These are phyloP conservation scores for Centropus unirufus DNA, from an alignment of 2,113 vertebrate genomes.

Conservation along the genomic window DNA sequence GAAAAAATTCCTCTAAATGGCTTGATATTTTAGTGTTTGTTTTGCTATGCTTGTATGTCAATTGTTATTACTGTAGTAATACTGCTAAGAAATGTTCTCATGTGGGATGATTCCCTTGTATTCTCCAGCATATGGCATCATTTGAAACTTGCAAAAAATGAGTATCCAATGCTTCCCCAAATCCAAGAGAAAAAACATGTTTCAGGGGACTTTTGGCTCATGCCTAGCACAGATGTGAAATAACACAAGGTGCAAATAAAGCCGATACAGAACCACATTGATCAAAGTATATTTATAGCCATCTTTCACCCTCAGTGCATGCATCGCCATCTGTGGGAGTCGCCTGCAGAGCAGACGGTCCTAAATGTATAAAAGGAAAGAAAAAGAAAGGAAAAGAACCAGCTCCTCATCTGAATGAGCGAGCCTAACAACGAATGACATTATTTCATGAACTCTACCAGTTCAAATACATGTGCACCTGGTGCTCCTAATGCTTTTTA, in stretches of 20 bases:
- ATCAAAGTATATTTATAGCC: constrained; percentile 13
- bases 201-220: not conserved
- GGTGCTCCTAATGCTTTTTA: constrained; percentile 23
- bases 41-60: not conserved
- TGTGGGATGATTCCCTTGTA: not conserved
- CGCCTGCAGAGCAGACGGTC: constrained; percentile 29
- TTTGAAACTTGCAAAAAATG: not conserved
- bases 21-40: not conserved
- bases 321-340: constrained; percentile 9
- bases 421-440: constrained; percentile 16
- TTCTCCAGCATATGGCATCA: not conserved
- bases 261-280: not conserved
- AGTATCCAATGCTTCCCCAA: not conserved
- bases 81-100: not conserved
- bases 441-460: constrained; percentile 52
- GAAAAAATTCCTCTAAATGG: not conserved
- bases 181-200: not conserved
- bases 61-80: not conserved
- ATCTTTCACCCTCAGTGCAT: not conserved
- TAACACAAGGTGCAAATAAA: not conserved
- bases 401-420: constrained; percentile 18
- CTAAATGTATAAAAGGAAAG: not conserved
- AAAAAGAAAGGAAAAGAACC: not conserved
- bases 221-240: not conserved
- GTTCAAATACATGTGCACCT: constrained; percentile 39